Evolutionary conservation across 2,113 vertebrate genomes (phyloP), one percentile per base, ranked within the genome.

Genomic region (Phylloscopus trochilus): DNA sequence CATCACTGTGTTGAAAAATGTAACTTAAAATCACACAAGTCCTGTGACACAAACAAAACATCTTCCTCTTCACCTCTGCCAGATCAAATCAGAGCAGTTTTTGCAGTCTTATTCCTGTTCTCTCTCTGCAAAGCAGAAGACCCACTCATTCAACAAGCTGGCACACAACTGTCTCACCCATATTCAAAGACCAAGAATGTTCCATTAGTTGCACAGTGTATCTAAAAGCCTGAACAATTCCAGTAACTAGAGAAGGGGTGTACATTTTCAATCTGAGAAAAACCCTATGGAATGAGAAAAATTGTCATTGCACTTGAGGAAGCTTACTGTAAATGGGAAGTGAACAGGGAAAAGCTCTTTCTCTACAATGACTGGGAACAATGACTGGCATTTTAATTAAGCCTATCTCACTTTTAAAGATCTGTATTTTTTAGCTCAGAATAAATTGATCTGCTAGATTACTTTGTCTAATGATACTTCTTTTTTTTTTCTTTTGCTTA

Each of bases 171-270:
- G 1, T 53, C 51, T 94, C 49, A 30, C 17, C 23, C 18, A 55
- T 11, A 64, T 20, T 72, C 53, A 64, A 79, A 81, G 27, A 31
- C 35, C 18, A 47, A 31, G 11, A 74, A 67, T 3, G 3, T 12
- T 58, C 18, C 18, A 6, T 30, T 39, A 0, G 0, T 60, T 49
- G 31, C 20, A 53, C 0, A 0, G n/a, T 30, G 24, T 27, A 37
- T 4, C 18, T 7, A 47, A 75, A 75, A 78, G 69, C 20, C 55
- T 70, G 52, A 44, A 12, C 13, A 53, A 44, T 27, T 27, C 7
- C 5, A 74, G 10, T 24, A 62, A 67, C 18, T 22, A 58, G 13
- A 59, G n/a, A 62, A 73, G 31, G 18, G 8, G 43, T 35, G 18
- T 2, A n/a, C 2, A 2, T 52, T 87, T 68, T 66, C 24, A 33